phyloP scores from a whole-genome alignment of 2,797 vertebrate species.

The Sebastes hubbsi region DNA sequence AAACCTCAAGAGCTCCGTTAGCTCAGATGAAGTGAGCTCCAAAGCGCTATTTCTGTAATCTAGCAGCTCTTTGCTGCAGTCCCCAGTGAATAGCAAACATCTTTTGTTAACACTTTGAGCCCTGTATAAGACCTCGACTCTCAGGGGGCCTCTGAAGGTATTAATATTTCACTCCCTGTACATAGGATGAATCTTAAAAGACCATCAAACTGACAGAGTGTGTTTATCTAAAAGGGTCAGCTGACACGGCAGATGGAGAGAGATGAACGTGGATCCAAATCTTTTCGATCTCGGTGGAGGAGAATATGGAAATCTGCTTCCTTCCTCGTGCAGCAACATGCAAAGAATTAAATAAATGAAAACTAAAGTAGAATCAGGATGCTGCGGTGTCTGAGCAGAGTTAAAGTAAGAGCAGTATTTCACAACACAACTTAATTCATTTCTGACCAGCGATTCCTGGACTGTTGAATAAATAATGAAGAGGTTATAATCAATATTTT shows the following conservation, averaged over 20 bases:
- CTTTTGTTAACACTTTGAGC: slow-evolving; percentile 54
- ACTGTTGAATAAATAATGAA: neutral
- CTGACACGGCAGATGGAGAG: slow-evolving; percentile 40
- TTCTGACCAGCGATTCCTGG: neutral
- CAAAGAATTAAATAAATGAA: neutral
- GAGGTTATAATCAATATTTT: neutral
- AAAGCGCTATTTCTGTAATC: slow-evolving; percentile 42
- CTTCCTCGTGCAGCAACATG: neutral
- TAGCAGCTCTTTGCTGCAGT: slow-evolving; percentile 35
- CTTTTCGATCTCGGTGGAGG: slow-evolving; percentile 2
- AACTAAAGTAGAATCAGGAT: neutral
- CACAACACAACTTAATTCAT: neutral
- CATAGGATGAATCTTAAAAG: slow-evolving; percentile 41
- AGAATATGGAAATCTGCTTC: slow-evolving; percentile 20
- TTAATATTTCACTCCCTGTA: slow-evolving; percentile 54
- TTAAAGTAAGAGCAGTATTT: neutral
- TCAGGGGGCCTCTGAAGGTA: slow-evolving; percentile 17
- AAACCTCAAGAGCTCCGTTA: slow-evolving; percentile 28
- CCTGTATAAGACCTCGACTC: slow-evolving; percentile 22
- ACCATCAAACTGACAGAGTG: slow-evolving; percentile 24
- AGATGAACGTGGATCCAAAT: slow-evolving; percentile 28
- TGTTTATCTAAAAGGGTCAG: slow-evolving; percentile 45
- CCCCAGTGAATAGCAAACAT: slow-evolving; percentile 37
- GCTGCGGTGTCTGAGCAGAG: neutral
- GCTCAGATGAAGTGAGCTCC: slow-evolving; percentile 4